These are phyloP conservation scores for Poeciliopsis presidionis DNA, from an alignment of 2,797 vertebrate genomes.

Conservation along the genomic window DNA sequence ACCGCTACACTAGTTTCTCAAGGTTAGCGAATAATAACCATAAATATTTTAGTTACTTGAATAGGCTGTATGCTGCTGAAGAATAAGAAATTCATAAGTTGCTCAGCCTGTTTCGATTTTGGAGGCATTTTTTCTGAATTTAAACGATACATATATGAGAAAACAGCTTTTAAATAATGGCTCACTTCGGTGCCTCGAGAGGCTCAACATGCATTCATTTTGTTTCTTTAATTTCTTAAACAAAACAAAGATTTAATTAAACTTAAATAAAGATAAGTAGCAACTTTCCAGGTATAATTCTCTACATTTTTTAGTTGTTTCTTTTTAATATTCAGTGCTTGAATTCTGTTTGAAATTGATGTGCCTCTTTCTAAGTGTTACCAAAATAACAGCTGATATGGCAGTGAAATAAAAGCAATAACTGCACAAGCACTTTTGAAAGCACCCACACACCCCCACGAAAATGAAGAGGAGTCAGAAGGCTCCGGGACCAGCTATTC, in stretches of 20 bases:
- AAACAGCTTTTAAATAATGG: background rate
- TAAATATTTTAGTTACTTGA: background rate
- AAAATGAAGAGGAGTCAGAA: conserved; percentile 77
- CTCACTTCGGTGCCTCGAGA: background rate
- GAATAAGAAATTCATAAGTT: background rate
- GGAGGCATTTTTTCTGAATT: background rate
- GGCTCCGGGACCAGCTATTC: conserved; percentile 66
- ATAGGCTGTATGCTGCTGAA: background rate
- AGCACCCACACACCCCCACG: conserved; percentile 78
- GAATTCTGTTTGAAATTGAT: conserved; percentile 19
- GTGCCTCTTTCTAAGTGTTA: conserved; percentile 55
- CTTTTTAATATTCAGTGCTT: conserved; percentile 6
- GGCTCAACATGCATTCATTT: background rate
- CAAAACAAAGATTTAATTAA: background rate
- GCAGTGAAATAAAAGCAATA: conserved; percentile 65
- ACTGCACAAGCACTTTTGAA: conserved; percentile 68
- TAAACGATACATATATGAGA: background rate
- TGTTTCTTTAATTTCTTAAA: background rate
- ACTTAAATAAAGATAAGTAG: conserved; percentile 1
- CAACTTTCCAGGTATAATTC: background rate
- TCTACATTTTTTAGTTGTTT: background rate
- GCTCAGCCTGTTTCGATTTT: background rate
- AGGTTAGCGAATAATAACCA: background rate
- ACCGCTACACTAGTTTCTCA: background rate
- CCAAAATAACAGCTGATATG: conserved; percentile 67